Base-by-base conservation (phyloP, 2,888 invertebrate species). In the Hymenopus coronatus region DNA sequence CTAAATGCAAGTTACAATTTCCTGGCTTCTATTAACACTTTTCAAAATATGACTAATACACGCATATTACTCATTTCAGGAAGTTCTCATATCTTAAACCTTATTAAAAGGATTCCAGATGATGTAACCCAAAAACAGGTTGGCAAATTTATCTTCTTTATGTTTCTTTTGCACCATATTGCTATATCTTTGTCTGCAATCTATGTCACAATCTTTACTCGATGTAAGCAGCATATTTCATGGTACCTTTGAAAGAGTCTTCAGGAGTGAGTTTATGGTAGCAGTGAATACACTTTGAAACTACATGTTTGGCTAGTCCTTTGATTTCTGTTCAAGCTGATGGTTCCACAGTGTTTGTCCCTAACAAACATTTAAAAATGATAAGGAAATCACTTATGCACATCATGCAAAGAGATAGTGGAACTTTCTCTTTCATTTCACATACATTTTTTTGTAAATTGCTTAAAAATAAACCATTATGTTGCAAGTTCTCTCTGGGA, bases 91-190 rank as follows among this genome's bases (percentile, higher is more conserved):
- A 70, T 70, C 54, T 70, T 70, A 70, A 70, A 70, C 86, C 81
- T 86, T 86, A 86, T 86, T 86, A 86, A 86, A 86, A 25, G 86
- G 86, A 86, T 86, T 86, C 70, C 86, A 86, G 86, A 86, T 86
- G 86, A 86, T 70, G 86, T 86, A 70, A 70, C 30, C 86, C 86
- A 86, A 86, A 70, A 54, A 8, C 86, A 86, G 86, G 86, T 86
- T 86, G 86, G 86, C 54, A 86, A 86, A 86, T 33, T 46, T 85
- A 25, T 46, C 85, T 85, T 85, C 33, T 46, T 85, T 85, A 28
- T 85, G 33, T 85, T 85, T n/a, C n/a, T 4, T 40, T 84, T 40
- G 25, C 40, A 70, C 54, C 54, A 70, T 70, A 25, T 25, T 4
- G 4, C 54, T 70, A 6, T 20, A 70, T 70, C 54, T 40, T 40